Evolutionary conservation across 2,797 vertebrate genomes (phyloP), one percentile per base, ranked within the genome.

Genomic region (Ataeniobius toweri): DNA sequence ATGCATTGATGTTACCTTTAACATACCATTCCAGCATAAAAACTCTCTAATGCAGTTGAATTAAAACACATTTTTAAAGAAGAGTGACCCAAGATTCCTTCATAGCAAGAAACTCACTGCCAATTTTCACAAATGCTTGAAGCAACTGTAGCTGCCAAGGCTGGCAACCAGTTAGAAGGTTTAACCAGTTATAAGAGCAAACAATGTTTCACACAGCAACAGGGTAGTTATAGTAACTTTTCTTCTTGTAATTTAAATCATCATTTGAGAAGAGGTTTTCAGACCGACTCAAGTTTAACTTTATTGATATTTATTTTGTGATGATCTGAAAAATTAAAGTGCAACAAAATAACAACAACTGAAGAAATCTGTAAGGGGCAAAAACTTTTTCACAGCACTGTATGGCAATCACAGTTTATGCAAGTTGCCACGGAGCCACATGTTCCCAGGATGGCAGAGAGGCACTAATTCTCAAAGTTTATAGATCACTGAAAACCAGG

Each of bases 401-500:
- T 69, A 67, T 41, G 20, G 5, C 39, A 69, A 65, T 75, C 16
- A 70, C 10, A 76, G 22, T 59, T 75, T 74, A 48, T 53, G 75
- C 14, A 69, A 81, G 77, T 26, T 41, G 61, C 63, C 44, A 56
- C 41, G 36, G 12, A 73, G 74, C 73, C 88, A 91, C 75, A 50
- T 90, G 87, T 76, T 85, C 41, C 65, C 75, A 53, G 78, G 72
- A 85, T 89, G 83, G 79, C 76, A 81, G 79, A 76, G 77, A 89
- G 76, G 55, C 74, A 9, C 74, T 16, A 70, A 72, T 28, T 63
- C 39, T 78, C 28, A 77, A 82, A 59, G 55, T 86, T 91, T 88
- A 91, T 78, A 85, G 89, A 75, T 83, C 51, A 76, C 41, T 85
- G 89, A 88, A 87, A 86, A 83, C 53, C 86, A 84, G 88, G 89